Percentiles rank a stretch among this genome's conserved stretches.
These are phyloP conservation scores for Xylocopa sonorina DNA, from an alignment of 1,140 invertebrate genomes.

Conservation along the genomic window DNA sequence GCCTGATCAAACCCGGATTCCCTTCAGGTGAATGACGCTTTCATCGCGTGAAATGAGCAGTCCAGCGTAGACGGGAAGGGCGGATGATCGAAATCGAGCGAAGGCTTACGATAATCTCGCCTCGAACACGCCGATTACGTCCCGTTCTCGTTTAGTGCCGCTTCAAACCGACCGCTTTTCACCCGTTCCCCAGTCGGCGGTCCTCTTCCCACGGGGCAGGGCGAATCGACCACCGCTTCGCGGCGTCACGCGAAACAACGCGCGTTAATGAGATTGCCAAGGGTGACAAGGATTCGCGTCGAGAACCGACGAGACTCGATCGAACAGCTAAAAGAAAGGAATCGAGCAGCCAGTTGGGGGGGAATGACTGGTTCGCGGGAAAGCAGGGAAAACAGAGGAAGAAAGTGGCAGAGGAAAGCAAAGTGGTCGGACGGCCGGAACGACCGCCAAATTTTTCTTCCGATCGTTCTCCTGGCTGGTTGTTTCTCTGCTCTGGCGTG, in stretches of 20 bases:
- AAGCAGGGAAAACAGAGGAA: background rate
- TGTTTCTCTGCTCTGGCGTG: conserved; percentile 1
- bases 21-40: conserved; percentile 43
- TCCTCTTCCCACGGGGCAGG: no score
- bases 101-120: conserved; percentile 52
- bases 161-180: background rate
- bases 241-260: background rate
- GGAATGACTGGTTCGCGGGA: background rate
- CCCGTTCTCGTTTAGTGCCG: conserved; percentile 20
- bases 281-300: background rate
- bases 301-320: background rate
- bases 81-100: conserved; percentile 20
- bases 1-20: conserved; percentile 46
- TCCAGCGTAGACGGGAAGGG: conserved; percentile 20
- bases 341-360: background rate
- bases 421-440: conserved; percentile 32
- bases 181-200: background rate
- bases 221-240: background rate
- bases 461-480: background rate
- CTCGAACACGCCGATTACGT: conserved; percentile 43
- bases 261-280: conserved; percentile 18
- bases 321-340: background rate
- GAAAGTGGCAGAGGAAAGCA: background rate
- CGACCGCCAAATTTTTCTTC: conserved; percentile 54
- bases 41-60: conserved; percentile 48